Base-by-base conservation (phyloP, 1,140 invertebrate genomes). In the Neotoxoptera formosana region DNA sequence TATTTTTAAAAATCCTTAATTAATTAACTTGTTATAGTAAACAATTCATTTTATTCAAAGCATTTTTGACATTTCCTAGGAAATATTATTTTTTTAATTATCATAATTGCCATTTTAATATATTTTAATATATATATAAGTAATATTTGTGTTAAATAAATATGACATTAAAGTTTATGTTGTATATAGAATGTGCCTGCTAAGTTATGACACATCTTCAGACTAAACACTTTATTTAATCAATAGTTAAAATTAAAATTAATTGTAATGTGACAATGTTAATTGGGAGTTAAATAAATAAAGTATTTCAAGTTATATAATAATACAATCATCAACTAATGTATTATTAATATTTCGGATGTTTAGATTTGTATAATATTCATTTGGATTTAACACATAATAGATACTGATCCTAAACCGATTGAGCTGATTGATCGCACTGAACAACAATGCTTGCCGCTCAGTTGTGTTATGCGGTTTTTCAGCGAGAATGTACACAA, bases 281-380 rank as follows among this genome's bases (percentile, higher is more conserved):
- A 25, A 87, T 48, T 87, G 4, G 17, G 17, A 30, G 86, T 87
- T 87, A 51, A 87, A 48, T 48, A 87, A 11, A 25, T 47, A 47
- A 47, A 86, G 23, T 48, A 51, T 41, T 60, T 36, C 25, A 56
- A 56, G 34, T 90, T 90, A 25, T 60, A 7, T 60, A 30, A 60
- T 7, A 30, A 45, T 45, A 30, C 14, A 90, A 45, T 45, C 36
- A 67, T 25, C 41, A 56, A 93, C 91, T 93, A 93, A 93, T 93
- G 7, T 90, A 9, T 93, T 81, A 86, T 93, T 86, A 93, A 83
- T 93, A 93, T 93, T 93, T 93, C 67, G 91, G 91, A 86, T 93
- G 91, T 93, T 93, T 93, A 93, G 91, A 93, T 93, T 93, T 93
- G 91, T 93, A 93, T 93, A 93, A 93, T 93, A 93, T 86, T 93